Evolutionary conservation across 2,888 invertebrate genomes (phyloP).

Genomic region (Tachina grossa): DNA sequence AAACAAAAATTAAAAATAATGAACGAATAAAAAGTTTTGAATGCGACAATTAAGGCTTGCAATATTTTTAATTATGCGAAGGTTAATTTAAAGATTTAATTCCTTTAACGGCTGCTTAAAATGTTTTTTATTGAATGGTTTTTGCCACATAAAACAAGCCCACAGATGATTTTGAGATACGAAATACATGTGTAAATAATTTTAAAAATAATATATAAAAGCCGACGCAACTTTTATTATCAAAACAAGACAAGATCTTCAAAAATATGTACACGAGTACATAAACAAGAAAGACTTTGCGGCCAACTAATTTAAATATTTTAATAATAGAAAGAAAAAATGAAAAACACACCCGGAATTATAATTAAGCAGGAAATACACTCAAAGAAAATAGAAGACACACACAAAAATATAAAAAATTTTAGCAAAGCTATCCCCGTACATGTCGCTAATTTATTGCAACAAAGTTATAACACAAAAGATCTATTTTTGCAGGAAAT

Average conservation of each 20-base stretch:
- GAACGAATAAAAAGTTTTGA: neutral
- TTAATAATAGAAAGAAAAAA: constrained; percentile 9
- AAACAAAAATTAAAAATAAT: neutral
- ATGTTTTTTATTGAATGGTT: neutral
- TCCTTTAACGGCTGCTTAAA: neutral
- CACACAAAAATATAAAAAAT: neutral
- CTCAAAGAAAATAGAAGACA: neutral
- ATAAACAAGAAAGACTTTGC: constrained; percentile 8
- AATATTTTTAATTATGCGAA: neutral
- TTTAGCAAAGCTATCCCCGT: neutral
- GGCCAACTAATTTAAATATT: constrained; percentile 54
- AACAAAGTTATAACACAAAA: no score
- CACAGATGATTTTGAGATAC: neutral
- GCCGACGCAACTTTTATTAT: constrained; percentile 18
- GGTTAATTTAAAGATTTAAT: neutral
- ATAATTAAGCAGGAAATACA: constrained; percentile 62
- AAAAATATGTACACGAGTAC: neutral
- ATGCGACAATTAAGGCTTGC: neutral
- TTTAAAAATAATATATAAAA: neutral
- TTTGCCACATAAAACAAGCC: neutral
- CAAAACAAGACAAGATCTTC: constrained; percentile 12
- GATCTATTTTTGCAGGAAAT: no score
- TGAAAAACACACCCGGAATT: constrained; percentile 61
- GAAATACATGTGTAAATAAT: neutral
- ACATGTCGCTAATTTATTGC: no score